Percentiles rank a stretch among this genome's conserved stretches.
Conservation (phyloP, 2,113 vertebrate species). For the Menura novaehollandiae region DNA sequence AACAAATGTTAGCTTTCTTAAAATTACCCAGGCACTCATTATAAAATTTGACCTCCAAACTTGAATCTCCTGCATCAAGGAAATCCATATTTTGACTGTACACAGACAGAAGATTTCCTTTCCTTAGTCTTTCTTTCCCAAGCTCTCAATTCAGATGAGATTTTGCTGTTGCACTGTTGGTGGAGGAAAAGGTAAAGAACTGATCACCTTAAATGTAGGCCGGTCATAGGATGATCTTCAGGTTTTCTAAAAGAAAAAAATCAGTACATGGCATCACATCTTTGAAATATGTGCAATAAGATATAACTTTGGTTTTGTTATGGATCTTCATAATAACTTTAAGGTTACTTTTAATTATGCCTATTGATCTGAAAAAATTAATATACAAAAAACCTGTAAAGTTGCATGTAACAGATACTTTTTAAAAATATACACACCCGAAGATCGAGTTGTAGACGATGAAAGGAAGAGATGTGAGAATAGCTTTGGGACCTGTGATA, state of each 20-base stretch:
- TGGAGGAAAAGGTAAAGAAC: background rate
- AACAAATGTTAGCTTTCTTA: background rate
- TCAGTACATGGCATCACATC: fast-evolving
- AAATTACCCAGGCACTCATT: background rate
- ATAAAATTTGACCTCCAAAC: background rate
- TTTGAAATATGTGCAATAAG: background rate
- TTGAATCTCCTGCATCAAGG: background rate
- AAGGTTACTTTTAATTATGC: background rate
- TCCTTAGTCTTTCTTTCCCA: background rate
- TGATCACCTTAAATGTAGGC: fast-evolving
- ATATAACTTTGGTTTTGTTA: background rate
- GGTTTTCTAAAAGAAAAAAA: background rate
- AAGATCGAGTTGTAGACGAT: background rate
- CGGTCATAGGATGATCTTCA: background rate
- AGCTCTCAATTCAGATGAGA: background rate
- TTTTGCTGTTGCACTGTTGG: background rate
- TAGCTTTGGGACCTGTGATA: background rate
- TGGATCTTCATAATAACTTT: background rate
- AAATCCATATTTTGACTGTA: background rate
- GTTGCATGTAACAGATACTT: background rate
- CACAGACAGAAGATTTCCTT: background rate
- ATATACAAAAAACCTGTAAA: background rate
- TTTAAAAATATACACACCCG: background rate
- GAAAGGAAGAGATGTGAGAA: background rate
- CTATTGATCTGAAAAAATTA: background rate